phyloP scores from a whole-genome alignment of 2,113 vertebrate genomes.

The Amphiprion percula region DNA sequence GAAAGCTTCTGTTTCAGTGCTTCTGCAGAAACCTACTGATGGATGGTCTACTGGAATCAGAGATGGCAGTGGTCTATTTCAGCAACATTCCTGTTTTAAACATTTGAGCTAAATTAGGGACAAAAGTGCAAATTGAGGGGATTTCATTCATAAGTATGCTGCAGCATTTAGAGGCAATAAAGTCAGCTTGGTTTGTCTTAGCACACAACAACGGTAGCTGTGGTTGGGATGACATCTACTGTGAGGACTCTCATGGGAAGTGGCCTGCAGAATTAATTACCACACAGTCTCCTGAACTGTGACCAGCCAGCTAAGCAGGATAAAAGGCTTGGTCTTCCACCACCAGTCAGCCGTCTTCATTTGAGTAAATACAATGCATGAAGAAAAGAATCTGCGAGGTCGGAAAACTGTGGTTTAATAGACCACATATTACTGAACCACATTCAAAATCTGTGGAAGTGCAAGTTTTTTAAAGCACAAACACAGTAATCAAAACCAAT shows the following conservation, averaged over 20 bases:
- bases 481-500: neutral
- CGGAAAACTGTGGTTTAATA: neutral
- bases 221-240: constrained; percentile 43
- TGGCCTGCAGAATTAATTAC: constrained; percentile 68
- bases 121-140: neutral
- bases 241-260: constrained; percentile 42
- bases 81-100: constrained; percentile 25
- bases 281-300: constrained; percentile 57
- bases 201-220: constrained; percentile 22
- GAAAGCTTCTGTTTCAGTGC: constrained; percentile 25
- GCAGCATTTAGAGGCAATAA: constrained; percentile 17
- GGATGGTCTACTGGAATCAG: constrained; percentile 41
- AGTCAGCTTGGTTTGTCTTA: constrained; percentile 22
- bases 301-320: constrained; percentile 45
- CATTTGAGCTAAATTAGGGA: constrained; percentile 18
- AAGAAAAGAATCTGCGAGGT: neutral
- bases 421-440: constrained; percentile 11
- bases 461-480: neutral
- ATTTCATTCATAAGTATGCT: constrained; percentile 12
- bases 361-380: constrained; percentile 34
- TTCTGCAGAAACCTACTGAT: constrained; percentile 48
- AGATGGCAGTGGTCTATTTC: constrained; percentile 45
- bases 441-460: constrained; percentile 4
- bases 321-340: constrained; percentile 16
- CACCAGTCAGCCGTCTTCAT: constrained; percentile 20